Evolutionary conservation across 2,797 vertebrate genomes (phyloP), one percentile per base, ranked within the genome.

Genomic region (Pteropus rufus): DNA sequence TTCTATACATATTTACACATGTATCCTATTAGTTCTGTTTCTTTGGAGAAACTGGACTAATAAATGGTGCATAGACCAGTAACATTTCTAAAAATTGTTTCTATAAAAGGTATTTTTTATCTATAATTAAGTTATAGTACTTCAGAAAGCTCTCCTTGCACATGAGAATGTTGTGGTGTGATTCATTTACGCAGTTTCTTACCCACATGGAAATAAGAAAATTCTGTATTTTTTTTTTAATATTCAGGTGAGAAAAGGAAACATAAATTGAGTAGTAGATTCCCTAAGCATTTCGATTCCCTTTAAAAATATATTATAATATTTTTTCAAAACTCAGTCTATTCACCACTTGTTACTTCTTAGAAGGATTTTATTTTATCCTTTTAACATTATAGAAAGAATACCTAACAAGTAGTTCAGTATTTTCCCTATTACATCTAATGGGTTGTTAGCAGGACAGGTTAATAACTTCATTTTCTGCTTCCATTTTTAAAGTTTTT

Each of bases 381-480:
- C 69, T 26, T 41, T 89, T 94, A 90, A 84, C 21, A 26, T 85
- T 84, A 69, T 2, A 79, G 49, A 87, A 87, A 85, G 24, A 96
- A 58, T 19, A 58, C 7, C 26, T 86, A 91, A 87, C 29, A 24
- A 90, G 36, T 44, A 81, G 26, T 72, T 60, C 84, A 69, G 14
- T 58, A 12, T 83, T 82, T 95, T 67, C 44, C 5, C 16, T 86
- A 80, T 76, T 94, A 83, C 44, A 82, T 67, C 29, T 19, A 89
- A 92, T 52, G 36, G 14, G 19, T n/a, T 84, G 31, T 85, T 93
- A 41, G 76, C 31, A 94, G 93, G 76, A 86, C 11, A 89, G 62
- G 64, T 79, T 96, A 95, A 92, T 85, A 62, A 95, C 16, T 80
- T 88, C 72, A 76, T 94, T 85, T 56, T 94, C 65, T 73, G 34